phyloP scores from a whole-genome alignment of 2,113 vertebrate genomes.

The Syngnathus typhle region DNA sequence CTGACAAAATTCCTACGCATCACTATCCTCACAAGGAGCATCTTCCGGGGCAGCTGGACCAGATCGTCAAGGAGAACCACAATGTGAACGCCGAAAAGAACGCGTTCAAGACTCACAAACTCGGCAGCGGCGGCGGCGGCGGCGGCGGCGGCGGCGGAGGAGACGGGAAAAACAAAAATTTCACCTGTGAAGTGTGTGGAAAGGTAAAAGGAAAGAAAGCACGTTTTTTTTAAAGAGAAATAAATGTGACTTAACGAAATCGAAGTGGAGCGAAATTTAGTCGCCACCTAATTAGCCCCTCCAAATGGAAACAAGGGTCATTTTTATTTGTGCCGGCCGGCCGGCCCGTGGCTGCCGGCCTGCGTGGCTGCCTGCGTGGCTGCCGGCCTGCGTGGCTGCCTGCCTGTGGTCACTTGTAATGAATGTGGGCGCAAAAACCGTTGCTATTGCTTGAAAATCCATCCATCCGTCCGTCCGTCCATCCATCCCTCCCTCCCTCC shows the following conservation, averaged over 20 bases:
- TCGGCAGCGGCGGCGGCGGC: constrained; percentile 61
- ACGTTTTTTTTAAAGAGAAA: background rate
- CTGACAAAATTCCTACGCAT: constrained; percentile 82
- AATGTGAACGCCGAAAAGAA: constrained; percentile 74
- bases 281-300: background rate
- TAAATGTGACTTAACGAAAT: background rate
- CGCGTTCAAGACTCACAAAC: constrained; percentile 77
- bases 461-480: no score
- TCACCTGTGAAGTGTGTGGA: constrained; percentile 97
- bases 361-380: no score
- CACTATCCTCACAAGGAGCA: constrained; percentile 90
- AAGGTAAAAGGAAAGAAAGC: constrained; percentile 73
- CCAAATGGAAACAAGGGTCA: no score
- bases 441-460: background rate
- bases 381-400: no score
- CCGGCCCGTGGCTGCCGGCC: no score
- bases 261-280: background rate
- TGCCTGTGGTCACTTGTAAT: background rate
- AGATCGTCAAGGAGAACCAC: constrained; percentile 89
- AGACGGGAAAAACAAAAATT: constrained; percentile 92
- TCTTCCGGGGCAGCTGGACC: constrained; percentile 89
- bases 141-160: constrained; percentile 41
- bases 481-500: no score
- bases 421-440: no score
- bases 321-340: no score